These are phyloP conservation scores for Lerista edwardsae DNA, from an alignment of 2,797 vertebrate genomes.

Conservation along the genomic window DNA sequence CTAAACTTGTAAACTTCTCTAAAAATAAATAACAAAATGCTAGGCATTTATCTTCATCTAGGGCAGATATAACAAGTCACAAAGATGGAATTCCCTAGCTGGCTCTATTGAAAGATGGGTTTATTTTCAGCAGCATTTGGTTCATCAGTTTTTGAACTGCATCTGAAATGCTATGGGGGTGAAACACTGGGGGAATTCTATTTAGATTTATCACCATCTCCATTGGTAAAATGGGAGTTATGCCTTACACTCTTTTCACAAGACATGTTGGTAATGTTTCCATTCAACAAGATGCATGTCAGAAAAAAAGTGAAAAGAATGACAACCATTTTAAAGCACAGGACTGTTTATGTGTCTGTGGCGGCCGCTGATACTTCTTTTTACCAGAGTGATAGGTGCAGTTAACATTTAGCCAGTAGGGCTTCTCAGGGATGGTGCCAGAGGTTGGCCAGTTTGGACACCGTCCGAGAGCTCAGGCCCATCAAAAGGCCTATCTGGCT, in stretches of 20 bases:
- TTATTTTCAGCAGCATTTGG: constrained; percentile 28
- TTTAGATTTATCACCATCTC: constrained; percentile 29
- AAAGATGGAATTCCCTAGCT: constrained; percentile 20
- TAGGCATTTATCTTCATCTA: constrained; percentile 26
- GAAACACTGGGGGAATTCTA: constrained; percentile 38
- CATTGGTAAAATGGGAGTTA: constrained; percentile 28
- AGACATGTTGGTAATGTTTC: constrained; percentile 4
- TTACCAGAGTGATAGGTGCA: background rate
- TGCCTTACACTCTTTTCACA: background rate
- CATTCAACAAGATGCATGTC: constrained; percentile 34
- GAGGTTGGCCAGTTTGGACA: too few relatives aligned
- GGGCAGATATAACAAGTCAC: constrained; percentile 25
- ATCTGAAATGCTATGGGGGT: constrained; percentile 28
- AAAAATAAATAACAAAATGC: constrained; percentile 9
- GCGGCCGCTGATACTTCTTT: background rate
- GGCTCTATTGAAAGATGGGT: constrained; percentile 1
- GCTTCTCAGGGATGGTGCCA: background rate
- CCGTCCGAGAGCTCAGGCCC: too few relatives aligned
- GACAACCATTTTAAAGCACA: background rate
- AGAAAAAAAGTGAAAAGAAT: background rate
- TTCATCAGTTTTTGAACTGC: constrained; percentile 26
- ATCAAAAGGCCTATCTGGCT: too few relatives aligned
- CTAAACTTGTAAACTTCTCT: constrained; percentile 1
- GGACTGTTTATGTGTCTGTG: background rate
- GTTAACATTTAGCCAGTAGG: background rate